phyloP scores from a whole-genome alignment of 1,140 invertebrate species.

The Dryas iulia region DNA sequence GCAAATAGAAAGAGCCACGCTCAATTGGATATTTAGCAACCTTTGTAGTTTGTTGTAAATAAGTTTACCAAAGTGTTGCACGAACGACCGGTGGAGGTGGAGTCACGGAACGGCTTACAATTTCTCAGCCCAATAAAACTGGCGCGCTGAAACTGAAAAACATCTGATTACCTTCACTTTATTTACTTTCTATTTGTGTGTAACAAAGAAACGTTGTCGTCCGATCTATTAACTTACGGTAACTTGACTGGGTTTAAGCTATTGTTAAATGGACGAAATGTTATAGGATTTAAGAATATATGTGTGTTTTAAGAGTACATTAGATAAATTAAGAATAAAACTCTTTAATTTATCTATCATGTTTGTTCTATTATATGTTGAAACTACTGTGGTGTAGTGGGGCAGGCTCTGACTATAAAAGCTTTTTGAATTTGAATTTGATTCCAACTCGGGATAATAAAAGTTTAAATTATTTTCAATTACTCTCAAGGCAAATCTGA shows the following conservation, averaged over 20 bases:
- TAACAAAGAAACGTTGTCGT: neutral
- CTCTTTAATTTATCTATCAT: too few relatives aligned
- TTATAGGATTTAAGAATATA: too few relatives aligned
- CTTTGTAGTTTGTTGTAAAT: constrained; percentile 4
- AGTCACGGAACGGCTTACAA: constrained; percentile 10
- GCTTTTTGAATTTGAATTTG: too few relatives aligned
- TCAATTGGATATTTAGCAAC: neutral
- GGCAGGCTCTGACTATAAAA: too few relatives aligned
- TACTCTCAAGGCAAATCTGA: too few relatives aligned
- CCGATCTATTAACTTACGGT: neutral
- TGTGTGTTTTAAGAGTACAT: too few relatives aligned
- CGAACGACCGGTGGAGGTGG: neutral
- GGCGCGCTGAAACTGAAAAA: neutral
- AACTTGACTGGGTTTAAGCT: neutral
- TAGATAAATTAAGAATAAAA: too few relatives aligned
- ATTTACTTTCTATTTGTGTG: neutral
- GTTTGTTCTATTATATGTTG: too few relatives aligned
- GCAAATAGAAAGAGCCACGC: neutral
- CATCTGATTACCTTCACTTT: neutral
- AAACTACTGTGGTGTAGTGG: too few relatives aligned
- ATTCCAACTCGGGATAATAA: too few relatives aligned
- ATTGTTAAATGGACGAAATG: too few relatives aligned
- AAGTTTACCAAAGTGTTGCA: constrained; percentile 1
- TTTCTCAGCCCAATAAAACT: constrained; percentile 14
- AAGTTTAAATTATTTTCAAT: too few relatives aligned